Evolutionary conservation across 2,113 vertebrate genomes (phyloP), one percentile per base, ranked within the genome.

Genomic region (Tachuris rubrigastra): DNA sequence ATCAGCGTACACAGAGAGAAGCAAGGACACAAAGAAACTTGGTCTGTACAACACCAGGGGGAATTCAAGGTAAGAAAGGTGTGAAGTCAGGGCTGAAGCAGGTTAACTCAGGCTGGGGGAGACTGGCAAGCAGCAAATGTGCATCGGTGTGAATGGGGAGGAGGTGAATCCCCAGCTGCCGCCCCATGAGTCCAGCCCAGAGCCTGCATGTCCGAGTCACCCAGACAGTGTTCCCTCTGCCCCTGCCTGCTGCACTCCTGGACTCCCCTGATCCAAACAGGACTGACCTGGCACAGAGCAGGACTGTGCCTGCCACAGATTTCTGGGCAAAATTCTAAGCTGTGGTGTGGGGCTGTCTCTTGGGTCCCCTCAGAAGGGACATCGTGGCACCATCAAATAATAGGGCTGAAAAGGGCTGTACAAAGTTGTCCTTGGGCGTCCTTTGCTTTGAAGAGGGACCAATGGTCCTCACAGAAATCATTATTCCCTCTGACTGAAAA

Each of bases 141-240:
- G 24, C n/a, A 3, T 14, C 9, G 10, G 3, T 25, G 0, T 4
- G 22, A 50, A 4, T 2, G 9, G 9, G 52, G 11, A 62, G 46
- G 22, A 58, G 35, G 9, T 3, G 14, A n/a, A 14, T 14, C 5
- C 14, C 3, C 4, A 14, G 67, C 28, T 53, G 39, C 20, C 7
- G 14, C 7, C 35, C 41, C 37, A 5, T 1, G 8, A 12, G 31
- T 12, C 55, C 67, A 44, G 31, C 27, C 35, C 55, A 37, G 23
- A 18, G 10, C 41, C 46, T 27, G 11, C 1, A 0, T 7, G 12
- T 2, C 13, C 3, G 4, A 28, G 15, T 8, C 55, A 22, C 33
- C 21, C 1, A 3, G 25, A 7, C 27, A 14, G 2, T 0, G 31
- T n/a, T 33, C 55, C 55, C 20, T n/a, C 2, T 1, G 24, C 7